Percentiles rank a stretch among this genome's conserved stretches.
Conservation (phyloP, 2,888 invertebrate genomes). For the Rhamphomyia laevipes region DNA sequence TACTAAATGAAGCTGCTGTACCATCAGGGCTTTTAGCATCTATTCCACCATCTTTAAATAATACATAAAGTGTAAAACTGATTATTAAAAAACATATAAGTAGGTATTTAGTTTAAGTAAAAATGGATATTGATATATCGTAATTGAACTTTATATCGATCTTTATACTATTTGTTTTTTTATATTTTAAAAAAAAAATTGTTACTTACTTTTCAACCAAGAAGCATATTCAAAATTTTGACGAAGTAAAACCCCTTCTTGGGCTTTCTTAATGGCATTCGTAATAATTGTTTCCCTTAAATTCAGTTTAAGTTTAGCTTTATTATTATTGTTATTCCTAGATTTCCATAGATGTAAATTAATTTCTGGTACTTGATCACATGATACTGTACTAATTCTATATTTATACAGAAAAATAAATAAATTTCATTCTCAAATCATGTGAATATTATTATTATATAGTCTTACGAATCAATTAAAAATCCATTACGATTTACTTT, state of each 20-base stretch:
- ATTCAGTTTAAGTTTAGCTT: background rate
- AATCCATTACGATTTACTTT: background rate
- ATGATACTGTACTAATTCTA: constrained; percentile 61
- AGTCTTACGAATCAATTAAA: background rate
- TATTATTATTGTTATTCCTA: too few species aligned
- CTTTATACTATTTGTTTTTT: too few species aligned
- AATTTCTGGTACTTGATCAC: constrained; percentile 56
- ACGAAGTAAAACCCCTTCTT: constrained; percentile 59
- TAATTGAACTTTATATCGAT: too few species aligned
- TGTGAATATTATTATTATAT: background rate
- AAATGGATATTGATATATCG: too few species aligned
- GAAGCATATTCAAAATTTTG: constrained; percentile 71
- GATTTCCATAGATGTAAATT: constrained; percentile 55
- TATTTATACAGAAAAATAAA: background rate
- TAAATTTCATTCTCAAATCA: background rate
- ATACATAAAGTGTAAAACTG: background rate
- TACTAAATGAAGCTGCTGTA: constrained; percentile 80
- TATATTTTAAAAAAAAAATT: background rate
- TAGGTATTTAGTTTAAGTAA: background rate
- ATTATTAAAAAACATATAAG: constrained; percentile 1
- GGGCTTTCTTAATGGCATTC: constrained; percentile 67
- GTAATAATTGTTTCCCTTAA: constrained; percentile 36
- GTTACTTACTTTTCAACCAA: constrained; percentile 55
- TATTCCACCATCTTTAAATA: constrained; percentile 60
- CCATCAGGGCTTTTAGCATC: constrained; percentile 80